Conservation (phyloP, 2,113 vertebrate genomes). For the Tringa solitaria region DNA sequence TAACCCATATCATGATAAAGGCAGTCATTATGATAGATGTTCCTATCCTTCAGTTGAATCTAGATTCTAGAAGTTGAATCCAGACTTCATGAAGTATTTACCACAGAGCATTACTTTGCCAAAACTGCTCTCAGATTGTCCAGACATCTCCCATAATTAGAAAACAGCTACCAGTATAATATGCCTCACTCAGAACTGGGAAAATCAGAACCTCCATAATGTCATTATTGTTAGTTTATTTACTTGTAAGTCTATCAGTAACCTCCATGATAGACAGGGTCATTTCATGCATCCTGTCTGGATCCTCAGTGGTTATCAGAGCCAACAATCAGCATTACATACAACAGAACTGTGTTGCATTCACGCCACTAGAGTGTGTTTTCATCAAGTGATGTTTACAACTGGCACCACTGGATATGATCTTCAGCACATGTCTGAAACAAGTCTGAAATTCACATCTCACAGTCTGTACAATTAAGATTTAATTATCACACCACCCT, state of each 20-base stretch:
- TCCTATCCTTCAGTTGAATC: neutral
- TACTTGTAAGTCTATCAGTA: neutral
- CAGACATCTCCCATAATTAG: neutral
- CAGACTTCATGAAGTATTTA: neutral
- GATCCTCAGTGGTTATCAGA: accelerated
- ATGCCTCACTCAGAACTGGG: neutral
- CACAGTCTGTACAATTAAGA: neutral
- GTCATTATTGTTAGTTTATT: neutral
- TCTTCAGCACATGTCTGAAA: neutral
- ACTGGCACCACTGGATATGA: neutral
- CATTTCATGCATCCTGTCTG: neutral
- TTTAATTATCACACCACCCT: neutral
- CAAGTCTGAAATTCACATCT: neutral
- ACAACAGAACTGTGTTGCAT: neutral
- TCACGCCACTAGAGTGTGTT: neutral
- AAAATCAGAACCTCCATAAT: neutral
- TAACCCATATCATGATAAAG: neutral
- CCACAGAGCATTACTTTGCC: neutral
- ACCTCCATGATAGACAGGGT: neutral
- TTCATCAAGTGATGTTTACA: neutral
- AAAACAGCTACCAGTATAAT: neutral
- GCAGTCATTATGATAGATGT: neutral
- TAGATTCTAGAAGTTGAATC: neutral
- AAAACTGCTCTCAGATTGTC: neutral
- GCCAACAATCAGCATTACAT: neutral